Evolutionary conservation across 1,140 invertebrate genomes (phyloP).

Genomic region (Trissolcus basalis): DNA sequence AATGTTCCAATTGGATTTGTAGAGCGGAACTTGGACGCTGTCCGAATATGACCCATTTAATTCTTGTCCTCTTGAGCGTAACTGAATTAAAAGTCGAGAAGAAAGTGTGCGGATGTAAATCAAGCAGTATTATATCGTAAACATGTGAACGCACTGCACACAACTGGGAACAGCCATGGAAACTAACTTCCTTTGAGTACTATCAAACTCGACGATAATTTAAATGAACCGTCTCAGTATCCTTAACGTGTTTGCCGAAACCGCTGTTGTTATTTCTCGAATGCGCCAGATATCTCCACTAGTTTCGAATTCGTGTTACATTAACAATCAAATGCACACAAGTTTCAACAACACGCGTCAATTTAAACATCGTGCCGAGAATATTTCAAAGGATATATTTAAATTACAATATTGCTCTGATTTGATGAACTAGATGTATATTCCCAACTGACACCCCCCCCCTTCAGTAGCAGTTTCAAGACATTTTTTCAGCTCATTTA

Average conservation of each 20-base stretch:
- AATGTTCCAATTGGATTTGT: slow-evolving; percentile 1
- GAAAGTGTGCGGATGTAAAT: slow-evolving; percentile 25
- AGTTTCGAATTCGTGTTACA: slow-evolving; percentile 30
- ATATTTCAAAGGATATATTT: too few species aligned
- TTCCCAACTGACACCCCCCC: too few species aligned
- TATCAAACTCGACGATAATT: slow-evolving; percentile 44
- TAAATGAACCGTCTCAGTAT: slow-evolving; percentile 45
- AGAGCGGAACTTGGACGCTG: neutral
- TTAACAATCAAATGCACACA: slow-evolving; percentile 22
- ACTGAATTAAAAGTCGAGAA: slow-evolving; percentile 10
- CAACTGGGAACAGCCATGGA: slow-evolving; percentile 29
- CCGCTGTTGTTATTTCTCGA: slow-evolving; percentile 28
- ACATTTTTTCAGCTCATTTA: too few species aligned
- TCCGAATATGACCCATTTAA: slow-evolving; percentile 18
- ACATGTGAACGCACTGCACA: slow-evolving; percentile 4
- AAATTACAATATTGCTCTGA: too few species aligned
- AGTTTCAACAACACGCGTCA: too few species aligned
- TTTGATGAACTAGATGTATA: too few species aligned
- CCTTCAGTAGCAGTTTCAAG: too few species aligned
- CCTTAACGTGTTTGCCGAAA: slow-evolving; percentile 25
- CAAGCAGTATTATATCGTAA: slow-evolving; percentile 16
- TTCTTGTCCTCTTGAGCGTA: slow-evolving; percentile 2
- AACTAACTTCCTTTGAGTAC: slow-evolving; percentile 22
- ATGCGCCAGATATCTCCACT: slow-evolving; percentile 9
- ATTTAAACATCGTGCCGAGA: too few species aligned